phyloP scores from a whole-genome alignment of 2,113 vertebrate genomes.

The Phoenicopterus ruber region DNA sequence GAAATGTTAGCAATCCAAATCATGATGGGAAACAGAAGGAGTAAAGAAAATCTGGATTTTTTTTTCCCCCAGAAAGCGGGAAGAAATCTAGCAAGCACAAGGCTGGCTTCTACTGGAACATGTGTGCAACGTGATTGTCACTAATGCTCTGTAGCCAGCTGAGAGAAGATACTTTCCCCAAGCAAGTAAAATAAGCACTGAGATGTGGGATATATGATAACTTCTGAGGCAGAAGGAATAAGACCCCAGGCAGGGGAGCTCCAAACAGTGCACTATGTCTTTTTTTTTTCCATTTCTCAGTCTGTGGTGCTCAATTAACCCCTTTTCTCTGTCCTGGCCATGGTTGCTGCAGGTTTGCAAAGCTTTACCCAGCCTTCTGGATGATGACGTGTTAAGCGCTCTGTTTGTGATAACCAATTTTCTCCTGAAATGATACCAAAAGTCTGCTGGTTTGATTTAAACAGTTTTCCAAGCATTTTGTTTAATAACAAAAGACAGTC shows the following conservation, averaged over 20 bases:
- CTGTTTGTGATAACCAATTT: conserved; percentile 30
- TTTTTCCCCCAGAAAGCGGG: background rate
- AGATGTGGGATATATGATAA: conserved; percentile 1
- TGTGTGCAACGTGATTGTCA: background rate
- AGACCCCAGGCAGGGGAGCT: conserved; percentile 7
- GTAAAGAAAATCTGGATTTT: background rate
- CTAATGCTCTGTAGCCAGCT: background rate
- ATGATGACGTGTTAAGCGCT: background rate
- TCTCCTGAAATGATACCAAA: conserved; percentile 25
- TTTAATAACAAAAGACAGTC: conserved; percentile 25
- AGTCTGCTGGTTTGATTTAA: conserved; percentile 43
- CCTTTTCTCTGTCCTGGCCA: background rate
- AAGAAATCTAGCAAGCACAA: background rate
- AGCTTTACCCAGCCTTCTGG: background rate
- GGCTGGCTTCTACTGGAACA: conserved; percentile 9
- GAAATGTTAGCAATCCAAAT: conserved; percentile 40
- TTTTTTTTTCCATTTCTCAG: background rate
- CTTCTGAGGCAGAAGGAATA: conserved; percentile 38
- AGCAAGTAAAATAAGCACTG: background rate
- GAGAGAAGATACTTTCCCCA: background rate
- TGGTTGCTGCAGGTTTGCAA: background rate
- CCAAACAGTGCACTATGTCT: background rate
- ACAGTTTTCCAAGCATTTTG: conserved; percentile 17
- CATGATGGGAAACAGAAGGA: conserved; percentile 55
- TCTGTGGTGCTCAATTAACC: conserved; percentile 2